phyloP scores from a whole-genome alignment of 2,113 vertebrate genomes.

The Vulpes lagopus region DNA sequence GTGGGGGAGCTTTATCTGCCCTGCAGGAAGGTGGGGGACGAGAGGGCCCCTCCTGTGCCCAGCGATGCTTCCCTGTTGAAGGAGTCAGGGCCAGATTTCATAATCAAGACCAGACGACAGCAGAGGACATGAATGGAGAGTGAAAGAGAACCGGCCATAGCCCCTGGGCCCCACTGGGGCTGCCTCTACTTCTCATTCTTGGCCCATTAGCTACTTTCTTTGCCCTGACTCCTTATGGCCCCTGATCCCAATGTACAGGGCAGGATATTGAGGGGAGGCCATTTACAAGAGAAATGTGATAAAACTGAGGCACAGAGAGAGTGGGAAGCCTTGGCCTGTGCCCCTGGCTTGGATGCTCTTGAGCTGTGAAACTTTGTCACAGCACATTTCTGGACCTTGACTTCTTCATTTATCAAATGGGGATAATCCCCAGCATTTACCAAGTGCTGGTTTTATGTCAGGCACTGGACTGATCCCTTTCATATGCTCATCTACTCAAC shows the following conservation, averaged over 20 bases:
- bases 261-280: not conserved
- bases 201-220: fast-evolving
- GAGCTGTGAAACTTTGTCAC: fast-evolving
- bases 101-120: not conserved
- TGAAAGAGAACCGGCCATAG: not conserved
- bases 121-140: not conserved
- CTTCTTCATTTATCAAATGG: not conserved
- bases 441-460: not conserved
- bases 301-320: too few species aligned
- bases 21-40: not conserved
- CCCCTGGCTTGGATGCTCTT: fast-evolving
- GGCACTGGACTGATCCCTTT: not conserved
- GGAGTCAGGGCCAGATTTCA: not conserved
- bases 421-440: not conserved
- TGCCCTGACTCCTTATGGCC: not conserved
- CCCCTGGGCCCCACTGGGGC: fast-evolving
- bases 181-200: not conserved
- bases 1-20: not conserved
- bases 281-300: not conserved
- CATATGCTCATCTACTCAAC: not conserved
- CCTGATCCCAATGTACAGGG: not conserved
- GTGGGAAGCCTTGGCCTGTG: fast-evolving
- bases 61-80: fast-evolving
- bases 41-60: not conserved
- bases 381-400: not conserved